Evolutionary conservation across 2,888 invertebrate species (phyloP).

Genomic region (Euplexia lucipara): DNA sequence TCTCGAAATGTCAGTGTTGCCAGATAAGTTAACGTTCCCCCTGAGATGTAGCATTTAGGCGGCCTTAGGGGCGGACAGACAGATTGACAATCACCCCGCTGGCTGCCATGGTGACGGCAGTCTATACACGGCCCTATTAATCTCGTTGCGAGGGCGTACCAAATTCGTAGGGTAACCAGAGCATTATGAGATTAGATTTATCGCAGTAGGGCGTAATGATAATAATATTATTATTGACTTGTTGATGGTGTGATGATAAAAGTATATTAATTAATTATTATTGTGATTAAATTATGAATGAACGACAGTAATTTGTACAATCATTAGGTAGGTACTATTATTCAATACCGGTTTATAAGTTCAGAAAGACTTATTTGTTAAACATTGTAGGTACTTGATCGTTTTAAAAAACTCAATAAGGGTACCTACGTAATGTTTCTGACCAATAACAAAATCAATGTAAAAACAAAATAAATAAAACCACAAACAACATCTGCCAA

Average conservation of each 20-base stretch:
- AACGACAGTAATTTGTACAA: too few relatives aligned
- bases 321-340: too few relatives aligned
- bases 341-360: too few relatives aligned
- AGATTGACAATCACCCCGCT: constrained; percentile 83
- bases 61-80: constrained; percentile 70
- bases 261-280: constrained; percentile 10
- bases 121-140: constrained; percentile 89
- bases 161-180: constrained; percentile 76
- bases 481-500: constrained; percentile 21
- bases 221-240: constrained; percentile 39
- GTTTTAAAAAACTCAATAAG: too few relatives aligned
- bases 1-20: constrained; percentile 76
- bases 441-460: background rate
- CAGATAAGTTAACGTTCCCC: constrained; percentile 84
- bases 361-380: too few relatives aligned
- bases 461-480: background rate
- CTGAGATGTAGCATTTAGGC: constrained; percentile 88
- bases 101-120: constrained; percentile 85
- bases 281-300: background rate
- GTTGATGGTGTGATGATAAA: constrained; percentile 39
- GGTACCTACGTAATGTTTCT: background rate
- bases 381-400: too few relatives aligned
- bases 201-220: constrained; percentile 47
- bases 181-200: constrained; percentile 60
- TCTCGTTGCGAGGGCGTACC: constrained; percentile 86